Percentiles rank a stretch among this genome's conserved stretches.
phyloP scores from a whole-genome alignment of 2,113 vertebrate species.

The Zapornia atra region DNA sequence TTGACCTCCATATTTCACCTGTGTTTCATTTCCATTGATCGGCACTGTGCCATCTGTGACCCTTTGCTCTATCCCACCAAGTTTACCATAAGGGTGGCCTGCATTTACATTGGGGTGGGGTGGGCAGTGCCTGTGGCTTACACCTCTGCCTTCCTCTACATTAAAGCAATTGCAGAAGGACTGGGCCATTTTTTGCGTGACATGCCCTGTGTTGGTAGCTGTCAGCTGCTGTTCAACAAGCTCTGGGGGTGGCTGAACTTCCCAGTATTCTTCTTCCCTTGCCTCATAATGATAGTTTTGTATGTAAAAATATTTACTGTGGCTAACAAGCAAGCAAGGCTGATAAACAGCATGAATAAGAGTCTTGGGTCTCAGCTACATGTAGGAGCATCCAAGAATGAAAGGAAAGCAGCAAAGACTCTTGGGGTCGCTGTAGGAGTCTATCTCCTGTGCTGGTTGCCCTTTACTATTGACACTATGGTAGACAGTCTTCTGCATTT shows the following conservation, averaged over 20 bases:
- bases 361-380: background rate
- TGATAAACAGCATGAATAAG: conserved; percentile 26
- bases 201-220: conserved; percentile 52
- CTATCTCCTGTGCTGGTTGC: conserved; percentile 64
- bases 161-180: background rate
- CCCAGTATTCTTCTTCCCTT: conserved; percentile 68
- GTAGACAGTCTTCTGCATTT: conserved; percentile 58
- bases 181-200: conserved; percentile 28
- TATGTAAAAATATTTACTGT: conserved; percentile 71
- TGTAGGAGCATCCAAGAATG: background rate
- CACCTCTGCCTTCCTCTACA: conserved; percentile 58
- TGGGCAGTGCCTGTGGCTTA: conserved; percentile 60
- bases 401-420: conserved; percentile 69
- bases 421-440: conserved; percentile 54
- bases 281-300: conserved; percentile 50
- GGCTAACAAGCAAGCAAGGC: conserved; percentile 54
- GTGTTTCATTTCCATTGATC: conserved; percentile 71
- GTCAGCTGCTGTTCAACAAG: conserved; percentile 68
- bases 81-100: conserved; percentile 25
- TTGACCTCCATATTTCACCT: conserved; percentile 68
- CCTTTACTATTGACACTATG: conserved; percentile 48
- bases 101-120: conserved; percentile 33
- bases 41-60: conserved; percentile 62
- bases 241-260: conserved; percentile 71
- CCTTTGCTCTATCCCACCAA: conserved; percentile 63